Base-by-base conservation (phyloP, 2,113 vertebrate species). In the Psammodynastes pulverulentus region DNA sequence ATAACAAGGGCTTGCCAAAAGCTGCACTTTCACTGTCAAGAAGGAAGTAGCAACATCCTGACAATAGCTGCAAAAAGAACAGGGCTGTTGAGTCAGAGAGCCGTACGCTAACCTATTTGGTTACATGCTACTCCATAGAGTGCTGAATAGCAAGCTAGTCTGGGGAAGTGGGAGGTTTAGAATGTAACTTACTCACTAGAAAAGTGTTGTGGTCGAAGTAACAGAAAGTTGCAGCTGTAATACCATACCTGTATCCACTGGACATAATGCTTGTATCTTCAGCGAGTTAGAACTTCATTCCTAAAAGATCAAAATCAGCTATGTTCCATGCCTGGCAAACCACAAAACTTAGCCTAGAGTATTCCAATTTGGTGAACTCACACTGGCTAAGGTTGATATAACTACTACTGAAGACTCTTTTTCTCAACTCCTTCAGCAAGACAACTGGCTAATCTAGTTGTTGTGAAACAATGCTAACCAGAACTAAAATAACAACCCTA, bases 1-100 rank as follows among this genome's bases (percentile, higher is more conserved):
- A 96, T 96, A 96, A 96, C 94, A 93, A 89, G 95, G 93, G 90
- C 86, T 95, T 96, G 96, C 95, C 94, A 95, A 94, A 93, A 93
- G 94, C 95, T 86, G 87, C 0, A 0, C 21, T 94, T 89, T 92
- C 92, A 93, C 91, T 95, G 90, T 94, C 51, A 0, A 87, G 89
- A 89, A 29, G 51, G 91, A 87, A 1, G 0, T 1, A 24, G 52
- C 90, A 95, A 87, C 62, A 88, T 94, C 92, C 93, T 93, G 8
- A 87, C 0, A 1, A 87, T 34, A 84, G 29, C 49, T 26, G n/a
- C 3, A 45, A 0, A 85, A 0, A 0, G 85, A n/a, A 86, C 29
- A 46, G 29, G 51, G 48, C 43, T 53, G 87, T 62, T 51, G 26
- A 93, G 51, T 91, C 53, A 86, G 17, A 6, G 26, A 51, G 39